Evolutionary conservation across 2,113 vertebrate species (phyloP).

Genomic region (Gambusia affinis): DNA sequence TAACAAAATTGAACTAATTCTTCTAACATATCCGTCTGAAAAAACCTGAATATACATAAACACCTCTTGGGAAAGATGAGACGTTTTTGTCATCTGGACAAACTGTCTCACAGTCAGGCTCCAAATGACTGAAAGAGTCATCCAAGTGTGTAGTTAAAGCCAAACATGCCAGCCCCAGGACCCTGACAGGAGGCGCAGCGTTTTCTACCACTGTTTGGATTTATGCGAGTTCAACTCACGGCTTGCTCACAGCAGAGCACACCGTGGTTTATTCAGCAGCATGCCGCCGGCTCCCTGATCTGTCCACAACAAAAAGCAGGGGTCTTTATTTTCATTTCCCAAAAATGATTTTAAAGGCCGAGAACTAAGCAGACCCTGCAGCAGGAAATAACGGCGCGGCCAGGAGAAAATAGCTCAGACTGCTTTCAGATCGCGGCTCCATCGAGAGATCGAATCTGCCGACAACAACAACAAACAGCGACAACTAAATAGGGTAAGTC

Average conservation of each 20-base stretch:
- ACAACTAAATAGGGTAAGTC: conserved; percentile 41
- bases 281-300: conserved; percentile 18
- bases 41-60: neutral
- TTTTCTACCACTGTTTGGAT: conserved; percentile 35
- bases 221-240: conserved; percentile 42
- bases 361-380: conserved; percentile 37
- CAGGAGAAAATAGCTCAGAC: conserved; percentile 2
- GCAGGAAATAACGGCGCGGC: conserved; percentile 27
- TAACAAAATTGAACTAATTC: neutral
- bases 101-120: conserved; percentile 18
- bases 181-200: neutral
- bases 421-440: conserved; percentile 4
- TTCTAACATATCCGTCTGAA: neutral
- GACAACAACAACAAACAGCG: conserved; percentile 34
- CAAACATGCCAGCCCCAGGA: conserved; percentile 40
- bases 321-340: neutral
- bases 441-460: conserved; percentile 1
- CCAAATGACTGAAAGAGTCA: conserved; percentile 3
- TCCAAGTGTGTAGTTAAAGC: neutral
- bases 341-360: neutral
- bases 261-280: conserved; percentile 41
- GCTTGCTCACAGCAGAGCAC: conserved; percentile 56
- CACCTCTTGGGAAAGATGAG: neutral
- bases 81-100: neutral
- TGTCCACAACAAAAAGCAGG: conserved; percentile 6